Conservation (phyloP, 2,113 vertebrate genomes). For the Probosciger aterrimus region DNA sequence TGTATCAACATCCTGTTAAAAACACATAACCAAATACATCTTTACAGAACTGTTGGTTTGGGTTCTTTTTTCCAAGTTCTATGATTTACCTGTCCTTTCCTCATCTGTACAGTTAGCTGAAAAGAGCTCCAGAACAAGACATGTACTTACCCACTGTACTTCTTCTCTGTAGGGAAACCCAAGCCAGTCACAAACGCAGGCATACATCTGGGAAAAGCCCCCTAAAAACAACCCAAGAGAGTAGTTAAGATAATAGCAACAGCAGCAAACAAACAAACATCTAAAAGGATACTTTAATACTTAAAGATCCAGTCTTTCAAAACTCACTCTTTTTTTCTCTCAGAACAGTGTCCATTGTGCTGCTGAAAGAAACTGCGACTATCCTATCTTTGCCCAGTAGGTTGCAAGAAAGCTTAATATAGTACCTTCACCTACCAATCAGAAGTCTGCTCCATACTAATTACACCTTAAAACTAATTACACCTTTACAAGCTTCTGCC, state of each 20-base stretch:
- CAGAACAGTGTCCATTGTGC: not conserved
- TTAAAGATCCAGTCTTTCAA: not conserved
- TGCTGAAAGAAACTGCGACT: slow-evolving; percentile 7
- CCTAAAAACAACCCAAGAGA: slow-evolving; percentile 71
- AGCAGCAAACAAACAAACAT: not conserved
- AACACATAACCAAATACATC: not conserved
- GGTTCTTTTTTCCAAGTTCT: not conserved
- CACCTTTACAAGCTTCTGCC: slow-evolving; percentile 42
- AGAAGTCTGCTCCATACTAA: slow-evolving; percentile 34
- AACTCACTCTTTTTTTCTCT: slow-evolving; percentile 24
- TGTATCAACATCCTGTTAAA: slow-evolving; percentile 91
- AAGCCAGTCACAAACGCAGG: slow-evolving; percentile 95
- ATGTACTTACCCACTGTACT: slow-evolving; percentile 92
- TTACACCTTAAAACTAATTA: slow-evolving; percentile 72
- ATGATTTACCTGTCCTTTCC: not conserved
- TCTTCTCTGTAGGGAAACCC: slow-evolving; percentile 92
- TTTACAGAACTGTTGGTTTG: not conserved
- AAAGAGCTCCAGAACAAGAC: not conserved
- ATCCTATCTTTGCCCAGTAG: not conserved
- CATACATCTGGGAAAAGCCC: slow-evolving; percentile 97
- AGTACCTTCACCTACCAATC: slow-evolving; percentile 56
- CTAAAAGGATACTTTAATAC: not conserved
- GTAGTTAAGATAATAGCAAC: not conserved
- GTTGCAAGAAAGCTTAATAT: slow-evolving; percentile 41
- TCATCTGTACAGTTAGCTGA: not conserved